A percentile compares a stretch with the other conserved stretches of the same genome.
Evolutionary conservation across 23 tunicate species (phyloP).

Genomic region (Clavelina lepadiformis): DNA sequence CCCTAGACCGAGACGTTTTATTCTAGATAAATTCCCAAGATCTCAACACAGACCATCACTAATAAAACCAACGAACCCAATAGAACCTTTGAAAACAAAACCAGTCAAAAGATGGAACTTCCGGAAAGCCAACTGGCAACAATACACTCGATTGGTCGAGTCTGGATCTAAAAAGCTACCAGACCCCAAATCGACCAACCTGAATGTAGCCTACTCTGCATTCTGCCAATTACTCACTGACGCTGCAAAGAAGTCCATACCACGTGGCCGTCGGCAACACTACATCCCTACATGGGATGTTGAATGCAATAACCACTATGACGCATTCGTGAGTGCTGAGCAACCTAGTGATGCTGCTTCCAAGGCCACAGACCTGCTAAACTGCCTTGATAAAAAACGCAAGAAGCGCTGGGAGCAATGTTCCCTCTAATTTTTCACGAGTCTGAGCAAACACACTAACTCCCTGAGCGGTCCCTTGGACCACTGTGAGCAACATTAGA

Average conservation of each 20-base stretch:
- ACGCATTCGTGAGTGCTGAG: background rate
- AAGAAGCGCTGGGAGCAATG: background rate
- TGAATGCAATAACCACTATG: slow-evolving; percentile 6
- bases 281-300: background rate
- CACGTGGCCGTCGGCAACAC: slow-evolving; percentile 8
- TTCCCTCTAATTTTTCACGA: no score
- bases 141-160: no score
- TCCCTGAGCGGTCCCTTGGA: no score
- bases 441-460: no score
- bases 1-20: no score
- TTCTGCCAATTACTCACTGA: background rate
- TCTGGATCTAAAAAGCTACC: no score
- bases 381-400: background rate
- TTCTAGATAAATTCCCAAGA: no score
- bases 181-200: no score
- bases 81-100: slow-evolving; percentile 4
- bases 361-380: slow-evolving; percentile 9
- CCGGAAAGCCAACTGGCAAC: no score
- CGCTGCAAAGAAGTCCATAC: slow-evolving; percentile 1
- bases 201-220: slow-evolving; percentile 6
- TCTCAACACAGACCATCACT: slow-evolving; percentile 1
- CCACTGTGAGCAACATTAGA: no score
- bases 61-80: background rate
- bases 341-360: no score
- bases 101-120: no score